Evolutionary conservation across 2,888 invertebrate genomes (phyloP), one percentile per base, ranked within the genome.

Genomic region (Yponomeuta malinellus): DNA sequence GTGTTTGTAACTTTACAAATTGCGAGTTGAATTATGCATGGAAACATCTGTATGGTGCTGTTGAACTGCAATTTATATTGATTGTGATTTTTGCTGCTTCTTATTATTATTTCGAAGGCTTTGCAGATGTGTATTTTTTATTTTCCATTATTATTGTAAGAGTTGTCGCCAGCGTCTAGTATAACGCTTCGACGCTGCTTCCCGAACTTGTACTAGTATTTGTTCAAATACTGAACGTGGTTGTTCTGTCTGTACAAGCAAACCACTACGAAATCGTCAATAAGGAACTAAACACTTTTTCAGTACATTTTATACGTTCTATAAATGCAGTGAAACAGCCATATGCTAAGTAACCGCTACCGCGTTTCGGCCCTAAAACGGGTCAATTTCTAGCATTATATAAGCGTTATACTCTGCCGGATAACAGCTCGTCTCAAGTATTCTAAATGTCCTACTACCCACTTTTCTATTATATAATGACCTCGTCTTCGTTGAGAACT

Each of bases 401-500:
- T 59, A 59, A 59, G 52, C 52, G 15, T 59, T 59, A 59, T 59
- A 59, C 15, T 59, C 12, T 12, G 5, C 15, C 15, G 2, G 15
- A 59, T 59, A 15, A 15, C 52, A 15, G 4, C 52, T 59, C 15
- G 33, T 31, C 29, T 31, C 10, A 31, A 65, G 10, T 29, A 31
- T 29, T 65, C 6, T 59, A 15, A 59, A 15, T 59, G 52, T 59
- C 52, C 15, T 52, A 52, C 15, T 52, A 15, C 52, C 52, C 52
- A 15, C 2, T 59, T 59, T 5, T 59, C 52, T 59, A 15, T n/a
- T n/a, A n/a, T n/a, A n/a, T n/a, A 74, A 81, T 88, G 85, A 82
- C 87, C 89, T 84, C 77, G 87, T 89, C 75, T 81, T 72, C 75
- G 4, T 15, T 59, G 52, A 59, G 1, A 59, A 59, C 5, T 59